phyloP scores from a whole-genome alignment of 2,888 invertebrate genomes.

The Linhomoeus sp. region DNA sequence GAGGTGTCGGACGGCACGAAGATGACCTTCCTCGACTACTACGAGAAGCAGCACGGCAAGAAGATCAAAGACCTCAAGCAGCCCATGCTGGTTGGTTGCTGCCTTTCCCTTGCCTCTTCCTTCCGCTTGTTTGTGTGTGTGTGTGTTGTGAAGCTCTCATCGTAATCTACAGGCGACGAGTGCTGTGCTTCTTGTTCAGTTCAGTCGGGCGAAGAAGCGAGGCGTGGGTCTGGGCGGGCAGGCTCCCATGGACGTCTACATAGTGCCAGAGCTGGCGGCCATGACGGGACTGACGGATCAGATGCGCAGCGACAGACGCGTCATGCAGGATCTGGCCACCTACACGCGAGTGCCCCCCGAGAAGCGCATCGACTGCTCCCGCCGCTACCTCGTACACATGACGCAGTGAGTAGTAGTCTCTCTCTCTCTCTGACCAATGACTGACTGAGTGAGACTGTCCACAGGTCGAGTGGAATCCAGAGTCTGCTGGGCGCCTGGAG shows the following conservation, averaged over 20 bases:
- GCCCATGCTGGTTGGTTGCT: constrained; percentile 24
- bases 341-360: constrained; percentile 61
- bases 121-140: no score
- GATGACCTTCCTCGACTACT: constrained; percentile 45
- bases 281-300: constrained; percentile 69
- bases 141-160: no score
- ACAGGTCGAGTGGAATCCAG: no score
- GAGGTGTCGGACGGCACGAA: constrained; percentile 21
- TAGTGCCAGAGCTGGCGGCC: constrained; percentile 72
- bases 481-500: constrained; percentile 66
- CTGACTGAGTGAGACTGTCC: no score
- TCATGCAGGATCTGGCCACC: constrained; percentile 49
- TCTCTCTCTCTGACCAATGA: no score
- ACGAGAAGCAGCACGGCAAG: constrained; percentile 52
- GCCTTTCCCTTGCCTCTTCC: no score
- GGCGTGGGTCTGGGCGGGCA: constrained; percentile 8
- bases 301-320: constrained; percentile 53
- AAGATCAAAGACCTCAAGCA: constrained; percentile 45
- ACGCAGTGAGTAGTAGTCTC: no score
- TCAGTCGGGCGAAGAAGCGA: constrained; percentile 14
- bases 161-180: no score
- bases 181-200: constrained; percentile 3
- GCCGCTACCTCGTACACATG: constrained; percentile 42
- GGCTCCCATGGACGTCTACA: constrained; percentile 26
- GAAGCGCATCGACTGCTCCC: constrained; percentile 44